Evolutionary conservation across 2,113 vertebrate species (phyloP), one percentile per base, ranked within the genome.

Genomic region (Perognathus longimembris): DNA sequence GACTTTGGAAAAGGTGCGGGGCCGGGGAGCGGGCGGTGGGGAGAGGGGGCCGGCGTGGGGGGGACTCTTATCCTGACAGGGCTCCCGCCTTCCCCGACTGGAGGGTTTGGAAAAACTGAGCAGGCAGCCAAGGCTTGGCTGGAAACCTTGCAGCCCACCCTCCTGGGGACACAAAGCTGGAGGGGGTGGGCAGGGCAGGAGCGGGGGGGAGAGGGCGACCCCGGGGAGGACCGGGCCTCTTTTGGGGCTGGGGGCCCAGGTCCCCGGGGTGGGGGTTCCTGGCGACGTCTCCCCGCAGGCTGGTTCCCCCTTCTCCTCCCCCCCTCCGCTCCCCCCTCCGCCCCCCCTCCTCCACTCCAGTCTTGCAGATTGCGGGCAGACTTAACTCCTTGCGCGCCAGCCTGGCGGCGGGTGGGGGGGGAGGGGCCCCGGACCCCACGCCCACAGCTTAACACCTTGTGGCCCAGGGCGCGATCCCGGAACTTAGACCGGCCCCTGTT

Each of bases 11-110:
- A 89, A 86, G 79, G 88, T 77, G 90, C 69, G 17, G 95, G 91
- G 86, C 77, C 81, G 59, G 88, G 88, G 76, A 93, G 70, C 40
- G 4, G 17, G 71, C 83, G 92, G 38, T 89, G 54, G 40, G 87
- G 78, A 78, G 75, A 94, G 92, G 84, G 95, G 90, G 91, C 59
- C 34, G 66, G 12, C 67, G 91, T 80, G 95, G 11, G 87, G 89
- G 88, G 97, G 98, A 98, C 98, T 98, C 95, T 98, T 98, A 98
- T 98, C 97, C 97, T 98, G 98, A 98, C 97, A 98, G 69, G 95
- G 97, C 97, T 96, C 97, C 94, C 96, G 93, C 94, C 96, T 97
- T 86, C 97, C 94, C 71, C 90, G 97, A 93, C 97, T 91, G 59
- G 97, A 96, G 96, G 97, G 95, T 97, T 97, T 95, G 97, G 97